Base-by-base conservation (phyloP, 1,140 invertebrate species). In the Parasteatoda tepidariorum region DNA sequence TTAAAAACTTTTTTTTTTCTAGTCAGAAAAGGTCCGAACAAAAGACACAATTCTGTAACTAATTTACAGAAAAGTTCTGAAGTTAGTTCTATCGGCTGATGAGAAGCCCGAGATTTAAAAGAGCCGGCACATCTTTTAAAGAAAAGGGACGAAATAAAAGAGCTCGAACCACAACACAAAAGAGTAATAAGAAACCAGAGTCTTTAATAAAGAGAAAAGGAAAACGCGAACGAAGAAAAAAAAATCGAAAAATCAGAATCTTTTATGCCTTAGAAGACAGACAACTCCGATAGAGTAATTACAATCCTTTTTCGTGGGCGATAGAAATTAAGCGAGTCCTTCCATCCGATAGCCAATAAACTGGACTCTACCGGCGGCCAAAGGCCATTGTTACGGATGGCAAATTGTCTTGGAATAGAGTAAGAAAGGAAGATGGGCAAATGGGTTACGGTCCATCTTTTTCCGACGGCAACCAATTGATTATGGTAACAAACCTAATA, bases 401-500 rank as follows among this genome's bases (percentile, higher is more conserved):
- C 67, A 71, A 82, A 82, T 82, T 82, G 78, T 82, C 78, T 82
- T 71, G 15, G 78, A 67, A 79, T 79, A 38, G 62, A 67, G 64
- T 64, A 66, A 78, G 74, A 78, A 78, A 78, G 54, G 64, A 79
- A 79, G 76, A 79, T 33, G 66, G 57, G 41, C 62, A 79, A 79
- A 79, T 79, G 78, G 78, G 59, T 70, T 70, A 61, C 78, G 66
- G 78, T 70, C 78, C 78, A 82, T 82, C 78, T 82, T 82, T 82
- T 82, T 71, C 67, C 66, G 67, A 82, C 78, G 67, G 66, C 67
- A 82, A 82, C 66, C 78, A 71, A 82, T 82, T 82, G 67, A 71
- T 82, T 70, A 82, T 82, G 78, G 78, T 82, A 82, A 82, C 78
- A 82, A 82, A 82, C 78, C 78, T 82, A 82, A 82, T 82, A 82